Conservation (phyloP, 2,113 vertebrate genomes). For the Notothenia rossii region DNA sequence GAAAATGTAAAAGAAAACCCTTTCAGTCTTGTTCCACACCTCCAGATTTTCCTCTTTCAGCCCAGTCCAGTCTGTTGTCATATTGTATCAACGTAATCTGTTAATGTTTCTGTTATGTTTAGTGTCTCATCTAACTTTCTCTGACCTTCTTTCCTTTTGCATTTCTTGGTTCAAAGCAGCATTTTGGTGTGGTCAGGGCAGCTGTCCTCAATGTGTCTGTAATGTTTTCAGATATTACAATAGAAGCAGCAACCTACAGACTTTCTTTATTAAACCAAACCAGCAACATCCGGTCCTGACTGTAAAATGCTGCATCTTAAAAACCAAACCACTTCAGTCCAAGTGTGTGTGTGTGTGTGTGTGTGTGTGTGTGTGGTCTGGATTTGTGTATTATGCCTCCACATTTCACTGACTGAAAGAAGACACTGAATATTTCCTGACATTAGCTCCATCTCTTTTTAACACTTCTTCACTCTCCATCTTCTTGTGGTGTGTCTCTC, state of each 20-base stretch:
- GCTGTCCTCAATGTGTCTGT: background rate
- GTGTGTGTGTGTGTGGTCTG: constrained; percentile 4
- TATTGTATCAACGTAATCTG: constrained; percentile 46
- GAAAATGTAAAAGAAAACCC: constrained; percentile 6
- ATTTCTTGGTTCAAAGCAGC: constrained; percentile 69
- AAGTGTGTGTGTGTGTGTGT: constrained; percentile 15
- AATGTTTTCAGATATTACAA: background rate
- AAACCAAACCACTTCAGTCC: constrained; percentile 40
- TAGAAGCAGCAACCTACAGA: background rate
- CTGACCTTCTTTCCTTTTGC: constrained; percentile 46
- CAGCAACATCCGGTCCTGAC: constrained; percentile 31
- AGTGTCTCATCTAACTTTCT: constrained; percentile 48
- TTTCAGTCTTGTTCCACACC: constrained; percentile 63
- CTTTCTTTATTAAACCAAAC: background rate
- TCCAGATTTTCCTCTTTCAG: constrained; percentile 32
- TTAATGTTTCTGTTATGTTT: constrained; percentile 49
- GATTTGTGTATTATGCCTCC: constrained; percentile 29
- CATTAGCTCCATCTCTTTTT: constrained; percentile 49
- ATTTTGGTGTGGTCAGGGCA: constrained; percentile 66
- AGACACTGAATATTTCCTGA: constrained; percentile 12
- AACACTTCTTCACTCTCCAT: constrained; percentile 64
- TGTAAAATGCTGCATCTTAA: constrained; percentile 78
- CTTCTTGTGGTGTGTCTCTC: constrained; percentile 56
- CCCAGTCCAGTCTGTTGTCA: constrained; percentile 40
- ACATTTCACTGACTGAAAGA: constrained; percentile 27